Evolutionary conservation across 2,113 vertebrate species (phyloP).

Genomic region (Perca schrenkii): DNA sequence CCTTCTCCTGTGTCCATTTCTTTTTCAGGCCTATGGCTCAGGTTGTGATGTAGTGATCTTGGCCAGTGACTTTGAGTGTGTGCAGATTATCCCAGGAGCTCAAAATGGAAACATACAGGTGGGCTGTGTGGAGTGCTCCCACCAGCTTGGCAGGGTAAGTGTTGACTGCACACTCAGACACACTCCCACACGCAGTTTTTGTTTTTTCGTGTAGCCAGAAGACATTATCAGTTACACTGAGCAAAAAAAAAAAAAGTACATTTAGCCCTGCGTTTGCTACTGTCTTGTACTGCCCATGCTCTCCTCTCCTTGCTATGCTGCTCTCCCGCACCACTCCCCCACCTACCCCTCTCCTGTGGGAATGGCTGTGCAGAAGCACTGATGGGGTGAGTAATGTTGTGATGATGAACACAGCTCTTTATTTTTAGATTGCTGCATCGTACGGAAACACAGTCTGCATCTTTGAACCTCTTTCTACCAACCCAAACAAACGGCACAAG

Average conservation of each 20-base stretch:
- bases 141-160: slow-evolving; percentile 96
- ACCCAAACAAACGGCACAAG: slow-evolving; percentile 96
- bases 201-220: slow-evolving; percentile 4
- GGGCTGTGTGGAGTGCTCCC: slow-evolving; percentile 98
- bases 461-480: slow-evolving; percentile 94
- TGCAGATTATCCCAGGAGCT: slow-evolving; percentile 98
- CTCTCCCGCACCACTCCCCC: slow-evolving; percentile 28
- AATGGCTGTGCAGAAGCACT: slow-evolving; percentile 65
- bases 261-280: slow-evolving; percentile 18
- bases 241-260: slow-evolving; percentile 12
- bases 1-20: slow-evolving; percentile 22
- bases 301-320: slow-evolving; percentile 15
- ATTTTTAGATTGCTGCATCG: slow-evolving; percentile 95
- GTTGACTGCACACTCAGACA: slow-evolving; percentile 42
- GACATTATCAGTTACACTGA: slow-evolving; percentile 25
- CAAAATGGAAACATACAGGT: slow-evolving; percentile 99
- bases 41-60: slow-evolving; percentile 98
- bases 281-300: slow-evolving; percentile 18
- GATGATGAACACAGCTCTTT: slow-evolving; percentile 71
- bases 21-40: slow-evolving; percentile 94
- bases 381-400: slow-evolving; percentile 73
- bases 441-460: slow-evolving; percentile 99
- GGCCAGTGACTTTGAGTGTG: slow-evolving; percentile 97
- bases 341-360: slow-evolving; percentile 41
- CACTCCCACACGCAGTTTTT: slow-evolving; percentile 27